Percentiles rank a stretch among this genome's conserved stretches.
These are phyloP conservation scores for Schizopygopsis pylzovi DNA, from an alignment of 2,797 vertebrate species.

Conservation along the genomic window DNA sequence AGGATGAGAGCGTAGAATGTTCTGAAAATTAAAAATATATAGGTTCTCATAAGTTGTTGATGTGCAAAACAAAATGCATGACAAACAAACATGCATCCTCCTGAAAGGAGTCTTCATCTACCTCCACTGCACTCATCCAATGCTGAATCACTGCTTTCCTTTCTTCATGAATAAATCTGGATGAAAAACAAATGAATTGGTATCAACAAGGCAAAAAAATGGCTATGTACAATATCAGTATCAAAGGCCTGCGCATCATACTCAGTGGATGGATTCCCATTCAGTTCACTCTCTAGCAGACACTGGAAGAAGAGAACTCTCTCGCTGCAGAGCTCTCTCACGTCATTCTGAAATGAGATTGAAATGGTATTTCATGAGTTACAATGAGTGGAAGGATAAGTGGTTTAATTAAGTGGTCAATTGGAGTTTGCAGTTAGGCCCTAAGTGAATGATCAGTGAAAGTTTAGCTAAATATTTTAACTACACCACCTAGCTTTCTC, in stretches of 20 bases:
- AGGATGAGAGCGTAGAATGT: slow-evolving; percentile 71
- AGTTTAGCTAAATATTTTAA: neutral
- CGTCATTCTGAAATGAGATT: slow-evolving; percentile 69
- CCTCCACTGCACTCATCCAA: slow-evolving; percentile 78
- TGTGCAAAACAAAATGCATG: neutral
- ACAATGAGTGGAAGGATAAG: neutral
- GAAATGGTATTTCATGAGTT: neutral
- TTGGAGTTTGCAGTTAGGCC: neutral
- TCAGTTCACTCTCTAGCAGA: slow-evolving; percentile 75
- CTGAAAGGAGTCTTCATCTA: slow-evolving; percentile 49
- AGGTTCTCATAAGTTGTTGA: neutral
- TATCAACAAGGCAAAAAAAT: neutral
- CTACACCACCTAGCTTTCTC: neutral
- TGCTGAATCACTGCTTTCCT: slow-evolving; percentile 72
- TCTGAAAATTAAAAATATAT: slow-evolving; percentile 65
- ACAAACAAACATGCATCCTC: neutral
- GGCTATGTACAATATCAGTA: too few relatives aligned
- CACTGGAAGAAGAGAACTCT: slow-evolving; percentile 79
- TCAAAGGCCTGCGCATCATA: slow-evolving; percentile 57
- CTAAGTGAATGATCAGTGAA: neutral
- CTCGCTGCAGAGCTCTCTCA: slow-evolving; percentile 76
- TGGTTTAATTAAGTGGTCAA: neutral
- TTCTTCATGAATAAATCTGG: slow-evolving; percentile 73
- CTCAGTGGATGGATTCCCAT: slow-evolving; percentile 61
- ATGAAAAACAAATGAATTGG: neutral